Evolutionary conservation across 2,797 vertebrate genomes (phyloP).

Genomic region (Scolopax bukidnonensis): DNA sequence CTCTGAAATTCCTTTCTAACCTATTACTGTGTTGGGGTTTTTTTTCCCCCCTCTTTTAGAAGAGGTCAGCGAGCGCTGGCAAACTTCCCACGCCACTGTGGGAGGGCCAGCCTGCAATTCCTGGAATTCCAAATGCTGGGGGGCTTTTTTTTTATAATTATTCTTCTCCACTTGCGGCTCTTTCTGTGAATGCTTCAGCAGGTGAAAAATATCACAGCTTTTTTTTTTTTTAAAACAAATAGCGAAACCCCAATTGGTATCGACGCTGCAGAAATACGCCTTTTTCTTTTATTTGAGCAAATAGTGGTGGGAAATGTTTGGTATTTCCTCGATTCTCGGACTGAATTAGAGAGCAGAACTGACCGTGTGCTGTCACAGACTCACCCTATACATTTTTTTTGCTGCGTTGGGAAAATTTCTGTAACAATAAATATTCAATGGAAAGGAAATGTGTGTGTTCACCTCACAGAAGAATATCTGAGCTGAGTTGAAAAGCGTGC

Average conservation of each 20-base stretch:
- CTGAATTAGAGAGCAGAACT: not conserved
- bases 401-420: not conserved
- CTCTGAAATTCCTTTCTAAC: not conserved
- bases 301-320: not conserved
- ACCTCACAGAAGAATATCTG: not conserved
- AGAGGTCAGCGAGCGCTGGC: fast-evolving
- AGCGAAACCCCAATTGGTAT: not conserved
- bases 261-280: not conserved
- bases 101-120: too few species aligned
- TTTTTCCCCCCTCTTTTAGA: not conserved
- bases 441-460: not conserved
- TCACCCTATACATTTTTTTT: fast-evolving
- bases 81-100: fast-evolving
- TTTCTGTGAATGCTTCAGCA: not conserved
- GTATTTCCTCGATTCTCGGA: not conserved
- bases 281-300: not conserved
- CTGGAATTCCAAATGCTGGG: not conserved
- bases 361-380: fast-evolving
- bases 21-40: fast-evolving
- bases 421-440: not conserved
- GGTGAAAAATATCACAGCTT: too few species aligned
- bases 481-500: not conserved
- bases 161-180: not conserved
- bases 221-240: not conserved
- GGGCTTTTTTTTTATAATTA: too few species aligned